Conservation (phyloP, 2,797 vertebrate genomes). For the Kryptopterus vitreolus region DNA sequence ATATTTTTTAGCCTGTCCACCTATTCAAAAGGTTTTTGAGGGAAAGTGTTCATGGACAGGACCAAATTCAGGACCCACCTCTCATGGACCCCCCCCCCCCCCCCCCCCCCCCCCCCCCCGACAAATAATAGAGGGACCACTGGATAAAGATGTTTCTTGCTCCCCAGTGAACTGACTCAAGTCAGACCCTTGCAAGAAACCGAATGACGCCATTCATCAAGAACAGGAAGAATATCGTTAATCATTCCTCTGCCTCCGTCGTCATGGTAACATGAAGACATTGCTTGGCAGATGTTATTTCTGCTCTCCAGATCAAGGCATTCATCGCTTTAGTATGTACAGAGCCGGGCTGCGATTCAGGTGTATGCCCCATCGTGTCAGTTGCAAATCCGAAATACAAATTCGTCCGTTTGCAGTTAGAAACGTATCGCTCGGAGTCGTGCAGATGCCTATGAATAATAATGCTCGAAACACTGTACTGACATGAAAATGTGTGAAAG, state of each 20-base stretch:
- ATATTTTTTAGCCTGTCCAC: background rate
- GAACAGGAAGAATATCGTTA: constrained; percentile 35
- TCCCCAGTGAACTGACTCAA: constrained; percentile 15
- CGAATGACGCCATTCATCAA: constrained; percentile 41
- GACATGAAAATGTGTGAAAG: constrained; percentile 1
- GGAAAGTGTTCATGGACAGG: background rate
- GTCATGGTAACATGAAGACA: constrained; percentile 60
- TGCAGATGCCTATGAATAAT: background rate
- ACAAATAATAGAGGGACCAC: constrained; percentile 12
- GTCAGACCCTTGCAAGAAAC: constrained; percentile 28
- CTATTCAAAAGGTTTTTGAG: background rate
- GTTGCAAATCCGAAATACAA: background rate
- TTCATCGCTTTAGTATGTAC: constrained; percentile 50
- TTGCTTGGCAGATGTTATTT: constrained; percentile 65
- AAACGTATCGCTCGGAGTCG: background rate
- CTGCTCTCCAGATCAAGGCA: constrained; percentile 47
- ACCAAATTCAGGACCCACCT: background rate
- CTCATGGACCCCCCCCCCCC: background rate
- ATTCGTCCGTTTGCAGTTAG: background rate
- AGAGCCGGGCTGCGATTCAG: constrained; percentile 13
- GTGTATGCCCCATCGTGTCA: background rate
- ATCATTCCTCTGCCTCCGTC: constrained; percentile 53
- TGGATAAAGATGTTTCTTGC: constrained; percentile 33
- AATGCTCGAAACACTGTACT: background rate
- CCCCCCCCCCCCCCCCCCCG: no score